Conservation (phyloP, 2,888 invertebrate species). For the Doris montereyensis region DNA sequence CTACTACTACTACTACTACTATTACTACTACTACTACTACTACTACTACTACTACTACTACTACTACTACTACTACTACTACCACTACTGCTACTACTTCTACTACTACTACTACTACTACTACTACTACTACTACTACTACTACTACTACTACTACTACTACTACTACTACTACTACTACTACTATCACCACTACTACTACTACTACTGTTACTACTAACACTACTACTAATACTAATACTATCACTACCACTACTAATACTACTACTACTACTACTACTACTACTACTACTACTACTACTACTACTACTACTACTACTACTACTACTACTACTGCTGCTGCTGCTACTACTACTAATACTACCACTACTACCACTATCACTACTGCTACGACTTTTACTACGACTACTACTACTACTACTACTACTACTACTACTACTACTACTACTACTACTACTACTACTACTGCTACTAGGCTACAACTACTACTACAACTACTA, state of each 20-base stretch:
- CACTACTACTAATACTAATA: too few relatives aligned
- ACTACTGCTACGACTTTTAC: too few relatives aligned
- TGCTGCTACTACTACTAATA: too few relatives aligned
- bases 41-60: constrained; percentile 4
- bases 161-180: not conserved
- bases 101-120: not conserved
- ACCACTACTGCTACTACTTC: not conserved
- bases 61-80: constrained; percentile 5
- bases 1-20: not conserved
- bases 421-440: not conserved
- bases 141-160: not conserved
- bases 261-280: not conserved
- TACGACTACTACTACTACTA: not conserved
- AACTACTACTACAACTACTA: not conserved
- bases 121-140: not conserved
- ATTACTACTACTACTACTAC: not conserved
- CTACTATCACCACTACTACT: not conserved
- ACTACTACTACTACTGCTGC: not conserved
- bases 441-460: not conserved
- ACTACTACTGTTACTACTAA: too few relatives aligned
- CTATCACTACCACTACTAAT: too few relatives aligned
- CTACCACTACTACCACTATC: too few relatives aligned
- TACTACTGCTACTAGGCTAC: not conserved
- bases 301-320: not conserved
- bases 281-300: not conserved